Conservation (phyloP, 2,888 invertebrate genomes). For the Lepidocyrtinus sp. region DNA sequence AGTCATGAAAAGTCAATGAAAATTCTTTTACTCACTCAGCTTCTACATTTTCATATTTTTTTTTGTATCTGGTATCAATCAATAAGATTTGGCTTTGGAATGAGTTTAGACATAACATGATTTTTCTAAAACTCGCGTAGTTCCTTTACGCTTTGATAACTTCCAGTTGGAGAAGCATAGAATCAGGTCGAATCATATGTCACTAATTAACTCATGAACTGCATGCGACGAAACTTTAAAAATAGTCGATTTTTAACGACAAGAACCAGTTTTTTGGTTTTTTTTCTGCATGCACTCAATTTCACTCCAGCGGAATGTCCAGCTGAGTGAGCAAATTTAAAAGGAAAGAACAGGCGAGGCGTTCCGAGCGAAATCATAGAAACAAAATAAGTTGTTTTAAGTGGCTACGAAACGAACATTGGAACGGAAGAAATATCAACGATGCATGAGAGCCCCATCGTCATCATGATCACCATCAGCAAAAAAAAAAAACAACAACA, state of each 20-base stretch:
- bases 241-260: background rate
- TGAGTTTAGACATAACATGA: too few species aligned
- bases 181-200: background rate
- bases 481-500: constrained; percentile 9
- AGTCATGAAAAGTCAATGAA: too few species aligned
- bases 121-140: too few species aligned
- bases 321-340: constrained; percentile 18
- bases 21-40: too few species aligned
- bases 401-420: background rate
- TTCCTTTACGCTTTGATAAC: too few species aligned
- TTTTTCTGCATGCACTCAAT: background rate
- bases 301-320: constrained; percentile 2
- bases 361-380: background rate
- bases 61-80: background rate
- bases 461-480: constrained; percentile 5
- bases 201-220: constrained; percentile 11
- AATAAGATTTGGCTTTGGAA: background rate
- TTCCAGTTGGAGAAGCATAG: too few species aligned
- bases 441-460: background rate
- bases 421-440: background rate
- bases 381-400: background rate
- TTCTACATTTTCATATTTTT: background rate
- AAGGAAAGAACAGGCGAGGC: background rate
- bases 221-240: too few species aligned
- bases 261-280: constrained; percentile 13